Base-by-base conservation (phyloP, 1,140 invertebrate genomes). In the Musca domestica region DNA sequence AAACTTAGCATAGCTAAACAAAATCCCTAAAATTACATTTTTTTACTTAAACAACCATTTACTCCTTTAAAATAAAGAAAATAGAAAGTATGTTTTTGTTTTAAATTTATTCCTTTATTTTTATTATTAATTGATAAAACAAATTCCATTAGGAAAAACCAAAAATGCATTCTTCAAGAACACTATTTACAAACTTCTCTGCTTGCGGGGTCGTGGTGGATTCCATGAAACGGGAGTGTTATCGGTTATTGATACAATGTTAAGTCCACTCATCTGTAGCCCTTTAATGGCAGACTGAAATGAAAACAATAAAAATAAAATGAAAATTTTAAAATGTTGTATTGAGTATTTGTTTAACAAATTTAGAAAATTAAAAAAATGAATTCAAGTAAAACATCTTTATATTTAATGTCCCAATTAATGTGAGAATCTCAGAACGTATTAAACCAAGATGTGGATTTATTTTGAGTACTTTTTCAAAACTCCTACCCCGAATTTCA, bases 231-330 rank as follows among this genome's bases (percentile, higher is more conserved):
- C 89, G 71, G 83, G 88, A 1, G 96, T 98, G 69, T 84, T 87
- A 81, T 98, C 96, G 6, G 95, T 96, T 19, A 98, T 87, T 14
- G 95, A 97, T 19, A 96, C 85, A 68, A 98, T 90, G 69, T 95
- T 88, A 17, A 98, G 72, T 7, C 95, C 95, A 64, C 90, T 88
- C 88, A 96, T 92, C 82, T 95, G 88, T 15, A 98, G 78, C 5
- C 95, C 96, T 87, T 97, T 98, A 41, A 98, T 88, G n/a, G 93
- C 89, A 67, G 93, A 89, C 92, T 95, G 82, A 67, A 87, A 87
- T 73, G 73, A 75, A 74, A 69, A 76, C 12, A 41, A 41, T 12
- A 41, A 41, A 41, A 41, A 41, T 41, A 41, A 12, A 41, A 41
- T 23, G 27, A 41, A 68, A 27, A n/a, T n/a, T n/a, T n/a, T 58